Conservation (phyloP, 1,140 invertebrate genomes). For the Liolophura sinensis region DNA sequence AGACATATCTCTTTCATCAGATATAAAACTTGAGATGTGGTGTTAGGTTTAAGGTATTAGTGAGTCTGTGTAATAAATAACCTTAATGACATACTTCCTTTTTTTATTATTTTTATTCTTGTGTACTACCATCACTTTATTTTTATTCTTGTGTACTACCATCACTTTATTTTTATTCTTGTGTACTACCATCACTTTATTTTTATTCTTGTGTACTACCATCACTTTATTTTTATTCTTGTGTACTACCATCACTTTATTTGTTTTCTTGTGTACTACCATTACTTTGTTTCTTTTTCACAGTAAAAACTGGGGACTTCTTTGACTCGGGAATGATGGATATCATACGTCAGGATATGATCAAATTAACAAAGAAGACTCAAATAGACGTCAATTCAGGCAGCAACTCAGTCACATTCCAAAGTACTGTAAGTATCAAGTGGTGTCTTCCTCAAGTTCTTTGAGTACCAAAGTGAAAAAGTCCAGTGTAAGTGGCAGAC, state of each 20-base stretch:
- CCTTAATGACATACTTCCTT: no score
- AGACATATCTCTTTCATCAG: no score
- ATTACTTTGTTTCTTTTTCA: constrained; percentile 22
- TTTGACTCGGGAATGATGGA: constrained; percentile 88
- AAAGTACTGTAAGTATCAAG: constrained; percentile 66
- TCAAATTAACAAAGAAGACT: constrained; percentile 65
- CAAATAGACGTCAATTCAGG: constrained; percentile 66
- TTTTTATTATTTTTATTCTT: no score
- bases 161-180: no score
- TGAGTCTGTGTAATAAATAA: no score
- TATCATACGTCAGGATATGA: constrained; percentile 69
- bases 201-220: background rate
- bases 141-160: no score
- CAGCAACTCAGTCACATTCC: constrained; percentile 65
- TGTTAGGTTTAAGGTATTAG: no score
- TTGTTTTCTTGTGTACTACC: background rate
- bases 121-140: no score
- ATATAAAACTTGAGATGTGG: no score
- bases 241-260: background rate
- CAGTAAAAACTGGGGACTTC: constrained; percentile 66
- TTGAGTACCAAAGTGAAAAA: background rate
- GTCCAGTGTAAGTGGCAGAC: constrained; percentile 1
- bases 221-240: background rate
- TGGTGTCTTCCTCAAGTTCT: constrained; percentile 2
- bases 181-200: background rate